Conservation (phyloP, 64 coral and sea anemone genomes). For the Porites lutea region DNA sequence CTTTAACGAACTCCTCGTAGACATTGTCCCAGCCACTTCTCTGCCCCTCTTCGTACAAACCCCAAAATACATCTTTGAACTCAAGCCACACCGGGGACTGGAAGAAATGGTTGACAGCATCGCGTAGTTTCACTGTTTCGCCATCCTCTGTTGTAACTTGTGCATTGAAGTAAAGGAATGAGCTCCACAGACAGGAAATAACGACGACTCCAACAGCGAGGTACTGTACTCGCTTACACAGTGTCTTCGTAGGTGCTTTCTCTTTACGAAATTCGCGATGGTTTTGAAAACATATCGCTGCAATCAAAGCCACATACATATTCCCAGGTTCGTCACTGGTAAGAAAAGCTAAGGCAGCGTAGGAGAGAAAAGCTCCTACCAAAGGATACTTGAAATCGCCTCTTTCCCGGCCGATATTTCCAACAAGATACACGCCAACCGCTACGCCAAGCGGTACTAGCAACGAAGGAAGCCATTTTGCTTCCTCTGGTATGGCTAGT, state of each 20-base stretch:
- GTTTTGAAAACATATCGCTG: slow-evolving; percentile 88
- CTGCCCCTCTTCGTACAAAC: slow-evolving; percentile 90
- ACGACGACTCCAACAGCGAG: slow-evolving; percentile 74
- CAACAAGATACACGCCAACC: slow-evolving; percentile 90
- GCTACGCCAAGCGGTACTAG: slow-evolving; percentile 93
- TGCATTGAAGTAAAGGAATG: slow-evolving; percentile 96
- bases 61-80: slow-evolving; percentile 91
- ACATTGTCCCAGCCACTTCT: slow-evolving; percentile 93
- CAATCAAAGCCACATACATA: slow-evolving; percentile 94
- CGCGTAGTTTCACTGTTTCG: slow-evolving; percentile 94
- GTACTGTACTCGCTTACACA: slow-evolving; percentile 82
- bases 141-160: slow-evolving; percentile 97
- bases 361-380: slow-evolving; percentile 67
- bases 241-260: slow-evolving; percentile 19
- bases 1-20: slow-evolving; percentile 98
- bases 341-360: slow-evolving; percentile 77
- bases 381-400: slow-evolving; percentile 94
- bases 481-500: slow-evolving; percentile 91
- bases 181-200: slow-evolving; percentile 81
- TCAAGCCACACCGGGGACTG: slow-evolving; percentile 97
- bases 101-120: slow-evolving; percentile 97
- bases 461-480: slow-evolving; percentile 73
- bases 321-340: slow-evolving; percentile 80
- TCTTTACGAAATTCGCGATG: slow-evolving; percentile 78
- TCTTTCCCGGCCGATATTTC: slow-evolving; percentile 92